Evolutionary conservation across 2,888 invertebrate genomes (phyloP), one percentile per base, ranked within the genome.

Genomic region (Pharmacophagus antenor): DNA sequence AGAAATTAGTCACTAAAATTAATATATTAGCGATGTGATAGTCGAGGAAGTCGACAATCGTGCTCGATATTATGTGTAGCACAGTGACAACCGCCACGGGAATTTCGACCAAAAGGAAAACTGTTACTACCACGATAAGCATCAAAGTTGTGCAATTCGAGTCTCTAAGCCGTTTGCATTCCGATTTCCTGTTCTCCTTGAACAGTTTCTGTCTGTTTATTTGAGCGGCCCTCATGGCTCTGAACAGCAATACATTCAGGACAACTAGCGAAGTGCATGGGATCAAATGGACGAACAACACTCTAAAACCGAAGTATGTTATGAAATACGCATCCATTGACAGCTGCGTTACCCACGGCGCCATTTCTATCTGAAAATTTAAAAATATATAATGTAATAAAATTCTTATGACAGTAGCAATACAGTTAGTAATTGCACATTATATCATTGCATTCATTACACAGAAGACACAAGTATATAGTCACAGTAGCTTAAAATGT

Each of bases 181-280:
- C 96, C 60, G 93, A 94, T 80, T 95, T 95, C 47, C 93, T 91
- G 76, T 95, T 96, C 60, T 88, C 95, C 64, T 95, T 93, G 76
- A 96, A 94, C 0, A 97, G 91, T 71, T 94, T 92, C 74, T 95
- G 94, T 37, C 97, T 90, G 64, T 96, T 94, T 58, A 93, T 90
- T 76, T 97, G 96, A 0, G 98, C 98, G 65, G 94, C 93, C 57
- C 95, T 92, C 93, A 99, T 94, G 0, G 98, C 97, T 55, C 93
- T 90, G 79, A 98, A 97, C 3, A 99, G 92, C 8, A 98, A 90
- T 0, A 96, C 94, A 79, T 98, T 98, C 54, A 99, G 92, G 18
- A 97, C 95, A 0, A 98, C 97, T 46, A 99, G 92, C 2, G 96
- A 94, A 10, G 96, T 93, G 88, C 98, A 98, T 0, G 98, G 98